A percentile compares a stretch with the other conserved stretches of the same genome.
Evolutionary conservation across 2,797 vertebrate genomes (phyloP).

Genomic region (Gymnopithys bicolor): DNA sequence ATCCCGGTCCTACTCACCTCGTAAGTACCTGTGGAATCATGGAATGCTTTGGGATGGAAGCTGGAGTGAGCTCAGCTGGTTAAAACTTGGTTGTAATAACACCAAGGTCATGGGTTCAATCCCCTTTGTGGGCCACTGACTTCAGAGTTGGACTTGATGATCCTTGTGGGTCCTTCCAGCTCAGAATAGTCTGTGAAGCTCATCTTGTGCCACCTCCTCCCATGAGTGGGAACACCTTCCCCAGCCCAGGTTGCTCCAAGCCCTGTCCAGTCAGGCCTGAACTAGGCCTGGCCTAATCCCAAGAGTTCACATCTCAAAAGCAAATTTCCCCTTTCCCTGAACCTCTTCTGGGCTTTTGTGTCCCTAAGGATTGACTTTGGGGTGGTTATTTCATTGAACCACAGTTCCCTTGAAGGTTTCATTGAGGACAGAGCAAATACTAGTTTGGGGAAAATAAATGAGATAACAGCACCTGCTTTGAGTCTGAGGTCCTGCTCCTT

Average conservation of each 20-base stretch:
- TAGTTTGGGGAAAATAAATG: background rate
- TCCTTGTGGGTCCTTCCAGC: no score
- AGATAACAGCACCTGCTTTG: background rate
- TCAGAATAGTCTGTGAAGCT: background rate
- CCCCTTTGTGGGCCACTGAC: no score
- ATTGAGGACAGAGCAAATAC: background rate
- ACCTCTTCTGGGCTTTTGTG: background rate
- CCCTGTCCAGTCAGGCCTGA: rapidly evolving
- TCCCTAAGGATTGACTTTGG: background rate
- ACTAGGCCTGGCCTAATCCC: background rate
- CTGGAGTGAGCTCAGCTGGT: no score
- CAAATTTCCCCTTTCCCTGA: background rate
- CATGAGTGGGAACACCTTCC: background rate
- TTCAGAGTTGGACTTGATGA: no score
- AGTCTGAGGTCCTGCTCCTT: background rate
- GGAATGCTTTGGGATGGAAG: background rate
- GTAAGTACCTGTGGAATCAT: constrained; percentile 75
- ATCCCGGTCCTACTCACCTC: constrained; percentile 93
- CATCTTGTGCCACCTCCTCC: background rate
- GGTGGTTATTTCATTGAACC: background rate
- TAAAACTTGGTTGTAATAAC: no score
- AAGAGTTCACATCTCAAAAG: background rate
- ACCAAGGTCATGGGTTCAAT: no score
- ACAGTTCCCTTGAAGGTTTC: background rate
- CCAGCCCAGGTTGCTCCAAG: background rate